Conservation (phyloP, 2,113 vertebrate species). For the Peromyscus polionotus region DNA sequence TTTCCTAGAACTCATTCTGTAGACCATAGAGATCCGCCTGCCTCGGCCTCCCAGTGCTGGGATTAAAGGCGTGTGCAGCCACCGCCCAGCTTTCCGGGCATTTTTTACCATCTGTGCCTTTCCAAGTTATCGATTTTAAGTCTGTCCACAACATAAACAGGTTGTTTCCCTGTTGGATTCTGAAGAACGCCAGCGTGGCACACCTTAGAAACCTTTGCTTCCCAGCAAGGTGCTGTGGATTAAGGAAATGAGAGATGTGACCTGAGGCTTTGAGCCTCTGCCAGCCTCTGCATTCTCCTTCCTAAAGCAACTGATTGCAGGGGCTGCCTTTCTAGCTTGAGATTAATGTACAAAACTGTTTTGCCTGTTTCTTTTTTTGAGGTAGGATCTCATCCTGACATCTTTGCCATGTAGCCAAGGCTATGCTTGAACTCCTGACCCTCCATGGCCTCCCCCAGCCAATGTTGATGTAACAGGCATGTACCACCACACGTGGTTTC, state of each 20-base stretch:
- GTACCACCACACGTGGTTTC: neutral
- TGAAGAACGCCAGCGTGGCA: slow-evolving; percentile 6
- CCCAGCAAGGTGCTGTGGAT: neutral
- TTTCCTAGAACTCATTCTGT: no score
- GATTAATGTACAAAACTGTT: neutral
- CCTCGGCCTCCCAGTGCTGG: no score
- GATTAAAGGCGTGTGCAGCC: no score
- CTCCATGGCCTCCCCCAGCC: neutral
- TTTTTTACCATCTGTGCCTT: slow-evolving; percentile 24
- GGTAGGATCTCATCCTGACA: neutral
- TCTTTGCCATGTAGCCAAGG: neutral
- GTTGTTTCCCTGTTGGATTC: slow-evolving; percentile 20
- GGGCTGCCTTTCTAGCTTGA: neutral
- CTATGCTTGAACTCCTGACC: neutral
- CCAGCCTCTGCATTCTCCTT: slow-evolving; percentile 5
- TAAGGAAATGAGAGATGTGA: neutral
- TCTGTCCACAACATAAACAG: slow-evolving; percentile 31
- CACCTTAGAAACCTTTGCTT: slow-evolving; percentile 18
- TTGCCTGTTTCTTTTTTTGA: neutral
- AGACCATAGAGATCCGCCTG: no score
- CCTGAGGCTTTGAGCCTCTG: slow-evolving; percentile 5
- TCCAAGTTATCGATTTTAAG: slow-evolving; percentile 32
- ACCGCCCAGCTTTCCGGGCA: no score
- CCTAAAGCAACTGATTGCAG: neutral
- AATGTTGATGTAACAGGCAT: neutral